Conservation (phyloP, 2,113 vertebrate species). For the Myiopsitta monachus region DNA sequence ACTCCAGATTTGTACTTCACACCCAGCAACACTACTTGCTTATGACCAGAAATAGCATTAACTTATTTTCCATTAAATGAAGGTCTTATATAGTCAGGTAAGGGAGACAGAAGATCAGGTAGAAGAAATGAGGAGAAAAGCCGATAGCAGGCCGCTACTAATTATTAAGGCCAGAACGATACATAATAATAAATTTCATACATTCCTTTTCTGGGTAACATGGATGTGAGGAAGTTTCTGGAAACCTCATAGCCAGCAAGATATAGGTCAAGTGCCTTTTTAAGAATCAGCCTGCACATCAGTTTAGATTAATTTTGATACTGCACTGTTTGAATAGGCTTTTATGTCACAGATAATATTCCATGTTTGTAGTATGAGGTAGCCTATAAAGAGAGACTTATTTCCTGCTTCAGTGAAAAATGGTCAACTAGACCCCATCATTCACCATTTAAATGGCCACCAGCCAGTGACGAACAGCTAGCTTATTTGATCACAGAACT, state of each 20-base stretch:
- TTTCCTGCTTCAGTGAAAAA: slow-evolving; percentile 46
- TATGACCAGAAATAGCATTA: background rate
- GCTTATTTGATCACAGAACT: slow-evolving; percentile 35
- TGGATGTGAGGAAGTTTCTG: background rate
- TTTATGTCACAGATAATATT: slow-evolving; percentile 55
- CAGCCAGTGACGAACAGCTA: slow-evolving; percentile 43
- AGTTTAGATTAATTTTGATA: slow-evolving; percentile 26
- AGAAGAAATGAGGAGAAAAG: background rate
- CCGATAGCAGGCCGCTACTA: background rate
- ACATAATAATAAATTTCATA: background rate
- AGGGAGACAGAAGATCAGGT: rapidly evolving
- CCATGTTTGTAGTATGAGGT: slow-evolving; percentile 36
- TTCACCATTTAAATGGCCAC: slow-evolving; percentile 50
- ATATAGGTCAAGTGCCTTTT: background rate
- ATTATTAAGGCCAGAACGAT: background rate
- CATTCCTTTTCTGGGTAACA: background rate
- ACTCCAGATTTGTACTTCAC: background rate
- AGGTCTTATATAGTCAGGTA: background rate
- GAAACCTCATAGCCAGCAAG: background rate
- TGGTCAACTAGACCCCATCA: background rate
- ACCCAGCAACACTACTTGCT: background rate
- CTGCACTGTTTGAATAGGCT: slow-evolving; percentile 22
- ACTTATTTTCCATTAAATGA: background rate
- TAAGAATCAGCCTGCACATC: background rate
- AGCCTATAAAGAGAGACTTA: slow-evolving; percentile 41